Conservation (phyloP, 2,113 vertebrate genomes). For the Anthoscopus minutus region DNA sequence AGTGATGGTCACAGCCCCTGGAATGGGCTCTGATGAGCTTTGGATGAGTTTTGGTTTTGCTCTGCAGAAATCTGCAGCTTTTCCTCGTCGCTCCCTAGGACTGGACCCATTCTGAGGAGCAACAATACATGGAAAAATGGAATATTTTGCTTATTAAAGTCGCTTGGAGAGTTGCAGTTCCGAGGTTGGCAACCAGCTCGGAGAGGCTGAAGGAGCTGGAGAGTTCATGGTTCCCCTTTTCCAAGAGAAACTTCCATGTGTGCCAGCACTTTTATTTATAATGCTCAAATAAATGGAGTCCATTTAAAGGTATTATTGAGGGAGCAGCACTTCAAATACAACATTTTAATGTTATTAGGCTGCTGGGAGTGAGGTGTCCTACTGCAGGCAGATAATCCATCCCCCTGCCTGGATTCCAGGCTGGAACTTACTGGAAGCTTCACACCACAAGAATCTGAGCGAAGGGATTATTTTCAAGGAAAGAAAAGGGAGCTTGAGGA, state of each 20-base stretch:
- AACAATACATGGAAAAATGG: slow-evolving; percentile 29
- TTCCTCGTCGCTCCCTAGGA: not conserved
- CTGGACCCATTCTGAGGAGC: slow-evolving; percentile 8
- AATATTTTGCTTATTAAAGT: slow-evolving; percentile 48
- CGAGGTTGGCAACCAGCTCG: slow-evolving; percentile 28
- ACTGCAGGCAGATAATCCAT: slow-evolving; percentile 12
- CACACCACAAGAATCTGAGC: slow-evolving; percentile 37
- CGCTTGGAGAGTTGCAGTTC: slow-evolving; percentile 30
- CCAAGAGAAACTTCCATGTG: slow-evolving; percentile 36
- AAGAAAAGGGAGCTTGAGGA: slow-evolving; percentile 17
- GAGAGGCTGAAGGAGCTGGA: slow-evolving; percentile 56
- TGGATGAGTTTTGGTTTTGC: not conserved
- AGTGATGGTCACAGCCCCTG: not conserved
- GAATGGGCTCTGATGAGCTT: not conserved
- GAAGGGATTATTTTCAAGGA: slow-evolving; percentile 50
- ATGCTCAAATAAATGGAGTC: slow-evolving; percentile 35
- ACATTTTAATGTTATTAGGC: slow-evolving; percentile 40
- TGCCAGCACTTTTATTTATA: slow-evolving; percentile 56
- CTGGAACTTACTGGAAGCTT: slow-evolving; percentile 65
- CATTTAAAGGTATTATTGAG: slow-evolving; percentile 30
- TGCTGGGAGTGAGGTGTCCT: slow-evolving; percentile 32
- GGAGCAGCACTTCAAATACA: slow-evolving; percentile 18
- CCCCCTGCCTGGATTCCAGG: slow-evolving; percentile 2
- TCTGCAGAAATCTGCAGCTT: not conserved
- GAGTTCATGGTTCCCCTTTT: not conserved